A percentile compares a stretch with the other conserved stretches of the same genome.
phyloP scores from a whole-genome alignment of 2,888 invertebrate species.

The Cephus runcator region DNA sequence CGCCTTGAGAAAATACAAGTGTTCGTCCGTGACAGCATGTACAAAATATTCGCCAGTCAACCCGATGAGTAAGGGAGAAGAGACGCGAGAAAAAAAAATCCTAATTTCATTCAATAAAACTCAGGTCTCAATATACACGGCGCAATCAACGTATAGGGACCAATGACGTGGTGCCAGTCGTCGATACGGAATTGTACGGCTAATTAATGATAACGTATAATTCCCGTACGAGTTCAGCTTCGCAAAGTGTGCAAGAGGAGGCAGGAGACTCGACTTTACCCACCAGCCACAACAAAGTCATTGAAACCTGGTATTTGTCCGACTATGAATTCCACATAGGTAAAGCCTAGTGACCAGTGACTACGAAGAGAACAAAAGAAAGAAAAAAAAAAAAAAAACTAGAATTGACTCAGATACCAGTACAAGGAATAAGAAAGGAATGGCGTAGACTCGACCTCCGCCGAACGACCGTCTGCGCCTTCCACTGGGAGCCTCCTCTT shows the following conservation, averaged over 20 bases:
- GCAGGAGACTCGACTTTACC: background rate
- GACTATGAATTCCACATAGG: background rate
- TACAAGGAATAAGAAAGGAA: conserved; percentile 2
- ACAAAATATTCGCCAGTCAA: background rate
- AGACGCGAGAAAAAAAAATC: background rate
- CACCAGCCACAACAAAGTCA: background rate
- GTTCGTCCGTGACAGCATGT: too few species aligned
- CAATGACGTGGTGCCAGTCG: background rate
- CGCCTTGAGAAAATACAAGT: background rate
- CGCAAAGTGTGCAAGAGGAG: background rate
- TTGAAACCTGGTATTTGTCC: background rate
- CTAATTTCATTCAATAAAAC: background rate
- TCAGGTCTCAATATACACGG: background rate
- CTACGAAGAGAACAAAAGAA: conserved; percentile 8
- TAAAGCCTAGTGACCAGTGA: background rate
- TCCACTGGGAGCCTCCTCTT: conserved; percentile 10
- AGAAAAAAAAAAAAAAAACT: background rate
- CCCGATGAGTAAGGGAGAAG: background rate
- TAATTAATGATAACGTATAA: background rate
- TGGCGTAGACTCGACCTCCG: background rate
- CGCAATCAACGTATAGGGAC: background rate
- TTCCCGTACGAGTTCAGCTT: background rate
- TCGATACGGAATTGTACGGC: background rate
- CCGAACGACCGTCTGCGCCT: background rate
- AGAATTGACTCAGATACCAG: conserved; percentile 2